Conservation (phyloP, 2,797 vertebrate species). For the Rhinella marina region DNA sequence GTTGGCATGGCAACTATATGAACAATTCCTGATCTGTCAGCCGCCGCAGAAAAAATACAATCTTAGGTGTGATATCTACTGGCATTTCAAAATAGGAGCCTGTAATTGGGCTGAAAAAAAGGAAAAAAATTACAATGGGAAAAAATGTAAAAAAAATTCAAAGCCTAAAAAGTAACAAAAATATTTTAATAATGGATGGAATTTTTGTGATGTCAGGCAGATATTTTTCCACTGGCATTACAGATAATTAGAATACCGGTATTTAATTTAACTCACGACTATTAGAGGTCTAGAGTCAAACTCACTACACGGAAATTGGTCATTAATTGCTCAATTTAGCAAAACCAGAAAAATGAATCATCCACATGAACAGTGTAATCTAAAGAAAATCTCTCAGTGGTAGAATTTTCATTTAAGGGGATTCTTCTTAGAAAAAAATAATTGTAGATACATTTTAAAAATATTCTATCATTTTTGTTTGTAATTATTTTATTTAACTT, state of each 20-base stretch:
- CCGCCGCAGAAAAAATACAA: conserved; percentile 34
- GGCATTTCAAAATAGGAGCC: conserved; percentile 21
- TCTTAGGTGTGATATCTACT: conserved; percentile 45
- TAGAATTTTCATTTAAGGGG: background rate
- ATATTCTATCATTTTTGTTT: background rate
- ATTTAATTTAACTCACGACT: background rate
- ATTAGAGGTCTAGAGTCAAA: background rate
- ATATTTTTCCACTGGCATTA: background rate
- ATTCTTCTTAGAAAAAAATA: background rate
- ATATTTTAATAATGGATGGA: background rate
- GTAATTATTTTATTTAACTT: background rate
- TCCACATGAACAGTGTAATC: background rate
- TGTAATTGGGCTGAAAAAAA: conserved; percentile 11
- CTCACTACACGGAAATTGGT: background rate
- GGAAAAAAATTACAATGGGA: background rate
- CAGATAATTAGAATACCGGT: background rate
- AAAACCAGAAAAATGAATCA: background rate
- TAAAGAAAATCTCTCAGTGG: background rate
- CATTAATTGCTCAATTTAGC: background rate
- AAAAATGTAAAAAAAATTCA: background rate
- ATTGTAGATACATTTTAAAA: background rate
- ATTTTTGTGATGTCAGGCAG: conserved; percentile 1
- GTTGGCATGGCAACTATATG: conserved; percentile 60
- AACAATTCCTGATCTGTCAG: conserved; percentile 48
- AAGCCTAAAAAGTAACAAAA: background rate